Evolutionary conservation across 2,888 invertebrate genomes (phyloP).

Genomic region (Hyposoter dolosus): DNA sequence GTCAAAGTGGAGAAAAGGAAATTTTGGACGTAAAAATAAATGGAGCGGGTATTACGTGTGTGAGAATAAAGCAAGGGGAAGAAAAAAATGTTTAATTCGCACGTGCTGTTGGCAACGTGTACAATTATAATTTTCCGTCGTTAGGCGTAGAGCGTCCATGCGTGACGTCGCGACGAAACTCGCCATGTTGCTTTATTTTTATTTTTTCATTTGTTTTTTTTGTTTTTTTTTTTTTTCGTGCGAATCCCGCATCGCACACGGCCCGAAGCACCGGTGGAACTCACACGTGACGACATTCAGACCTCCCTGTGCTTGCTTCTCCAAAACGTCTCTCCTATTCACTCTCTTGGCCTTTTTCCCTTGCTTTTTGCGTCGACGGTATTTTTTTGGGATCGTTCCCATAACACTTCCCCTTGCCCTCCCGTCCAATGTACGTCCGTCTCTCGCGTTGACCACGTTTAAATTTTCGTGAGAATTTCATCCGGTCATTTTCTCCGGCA

Average conservation of each 20-base stretch:
- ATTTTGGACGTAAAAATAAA: constrained; percentile 17
- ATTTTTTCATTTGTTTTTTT: not conserved
- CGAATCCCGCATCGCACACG: not conserved
- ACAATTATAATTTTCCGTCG: constrained; percentile 68
- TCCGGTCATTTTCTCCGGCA: constrained; percentile 68
- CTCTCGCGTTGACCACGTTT: constrained; percentile 69
- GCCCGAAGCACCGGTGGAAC: constrained; percentile 22
- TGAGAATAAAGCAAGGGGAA: not conserved
- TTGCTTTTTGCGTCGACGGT: constrained; percentile 1
- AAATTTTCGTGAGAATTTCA: constrained; percentile 80
- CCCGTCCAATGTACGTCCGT: not conserved
- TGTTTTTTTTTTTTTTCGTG: not conserved
- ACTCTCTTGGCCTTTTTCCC: not conserved
- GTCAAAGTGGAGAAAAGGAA: constrained; percentile 13
- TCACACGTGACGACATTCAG: constrained; percentile 60
- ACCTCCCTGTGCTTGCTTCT: not conserved
- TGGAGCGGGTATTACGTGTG: constrained; percentile 4
- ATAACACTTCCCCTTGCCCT: not conserved
- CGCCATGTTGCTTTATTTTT: constrained; percentile 17
- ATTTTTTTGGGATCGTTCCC: constrained; percentile 40
- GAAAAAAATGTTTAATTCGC: constrained; percentile 56
- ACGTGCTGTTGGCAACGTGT: constrained; percentile 54
- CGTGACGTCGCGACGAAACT: constrained; percentile 50
- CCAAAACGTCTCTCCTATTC: not conserved
- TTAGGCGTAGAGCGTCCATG: constrained; percentile 61